Percentiles rank a stretch among this genome's conserved stretches.
Conservation (phyloP, 2,797 vertebrate genomes). For the Typhlichthys subterraneus region DNA sequence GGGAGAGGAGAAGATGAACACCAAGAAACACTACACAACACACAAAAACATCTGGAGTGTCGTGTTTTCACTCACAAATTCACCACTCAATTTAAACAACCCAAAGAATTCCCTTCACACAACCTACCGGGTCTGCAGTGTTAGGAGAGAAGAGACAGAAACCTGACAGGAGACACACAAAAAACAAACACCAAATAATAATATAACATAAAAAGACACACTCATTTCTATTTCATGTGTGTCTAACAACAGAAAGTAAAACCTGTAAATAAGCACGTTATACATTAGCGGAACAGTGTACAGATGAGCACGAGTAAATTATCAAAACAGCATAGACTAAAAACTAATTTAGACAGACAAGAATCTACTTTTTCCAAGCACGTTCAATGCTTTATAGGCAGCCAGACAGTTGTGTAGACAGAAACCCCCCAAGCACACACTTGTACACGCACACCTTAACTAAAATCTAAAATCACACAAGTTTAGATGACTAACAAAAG, state of each 20-base stretch:
- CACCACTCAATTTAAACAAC: constrained; percentile 5
- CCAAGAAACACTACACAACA: constrained; percentile 30
- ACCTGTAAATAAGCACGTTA: too few species aligned
- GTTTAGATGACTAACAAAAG: too few species aligned
- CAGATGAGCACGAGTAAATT: too few species aligned
- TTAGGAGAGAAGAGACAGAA: constrained; percentile 97
- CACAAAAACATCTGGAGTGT: neutral
- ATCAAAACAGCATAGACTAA: too few species aligned
- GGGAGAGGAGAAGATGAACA: constrained; percentile 31
- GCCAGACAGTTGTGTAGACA: too few species aligned
- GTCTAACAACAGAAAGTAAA: neutral
- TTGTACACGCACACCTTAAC: too few species aligned
- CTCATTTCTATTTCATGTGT: neutral
- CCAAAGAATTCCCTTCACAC: constrained; percentile 20
- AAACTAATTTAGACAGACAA: too few species aligned
- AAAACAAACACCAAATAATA: neutral
- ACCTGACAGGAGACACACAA: constrained; percentile 68
- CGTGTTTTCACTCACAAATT: neutral
- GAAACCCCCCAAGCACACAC: too few species aligned
- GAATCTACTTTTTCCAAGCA: too few species aligned
- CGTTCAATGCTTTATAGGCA: too few species aligned
- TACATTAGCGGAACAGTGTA: too few species aligned
- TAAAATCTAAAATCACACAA: too few species aligned
- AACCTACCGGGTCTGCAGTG: constrained; percentile 87
- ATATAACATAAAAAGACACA: neutral